Base-by-base conservation (phyloP, 2,113 vertebrate species). In the Collichthys lucidus region DNA sequence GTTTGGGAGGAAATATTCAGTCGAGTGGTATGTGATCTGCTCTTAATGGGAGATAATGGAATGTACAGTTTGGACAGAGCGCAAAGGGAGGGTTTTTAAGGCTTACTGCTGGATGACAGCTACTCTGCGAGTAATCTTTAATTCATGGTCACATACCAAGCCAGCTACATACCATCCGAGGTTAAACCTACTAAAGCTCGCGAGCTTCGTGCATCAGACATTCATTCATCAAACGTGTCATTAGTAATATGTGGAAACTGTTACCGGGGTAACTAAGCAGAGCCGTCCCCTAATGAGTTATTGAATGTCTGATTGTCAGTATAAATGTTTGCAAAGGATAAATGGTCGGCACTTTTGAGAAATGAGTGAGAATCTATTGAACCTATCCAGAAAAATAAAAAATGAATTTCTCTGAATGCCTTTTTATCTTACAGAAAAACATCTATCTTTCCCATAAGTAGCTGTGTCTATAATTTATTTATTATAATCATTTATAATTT, bases 241-340 rank as follows among this genome's bases (percentile, higher is more conserved):
- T 82, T 79, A 88, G 75, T 70, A 87, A 50, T 61, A 66, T 80
- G 75, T 74, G 69, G 52, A 62, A 86, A 80, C 17, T 59, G 74
- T 85, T 81, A 16, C 62, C 14, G 76, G n/a, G 74, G 65, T 81
- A 86, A 85, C 80, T 60, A 16, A 74, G 85, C 84, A 62, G 69
- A 82, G 86, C 80, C 22, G 3, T 60, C 31, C n/a, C 47, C 65
- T 84, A 78, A 89, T 89, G 72, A 84, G 24, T 53, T 84, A 86
- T 82, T 69, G 65, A 80, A 61, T 35, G 26, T 24, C 35, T 78
- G 77, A 82, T 74, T 80, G 80, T 62, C 60, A 67, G 44, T 56
- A 19, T 66, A 69, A 59, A 73, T 61, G 52, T 22, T 55, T 49
- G 55, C 29, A 15, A 46, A 60, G 40, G 31, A 56, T 73, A 52